Conservation (phyloP, 2,113 vertebrate genomes). For the Rhinogobius similis region DNA sequence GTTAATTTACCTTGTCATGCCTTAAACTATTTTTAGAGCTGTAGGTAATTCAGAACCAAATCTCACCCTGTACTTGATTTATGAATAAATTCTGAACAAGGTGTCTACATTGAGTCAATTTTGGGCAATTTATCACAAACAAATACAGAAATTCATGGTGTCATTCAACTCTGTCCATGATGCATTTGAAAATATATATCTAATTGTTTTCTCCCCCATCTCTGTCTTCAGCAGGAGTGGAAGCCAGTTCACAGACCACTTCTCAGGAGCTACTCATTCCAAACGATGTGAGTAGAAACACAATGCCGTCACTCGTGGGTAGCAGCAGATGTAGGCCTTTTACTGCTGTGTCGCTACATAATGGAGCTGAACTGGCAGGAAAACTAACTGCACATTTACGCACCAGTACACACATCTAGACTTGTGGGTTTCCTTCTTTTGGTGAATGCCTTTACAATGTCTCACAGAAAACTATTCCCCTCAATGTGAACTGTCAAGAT, state of each 20-base stretch:
- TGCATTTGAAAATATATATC: not conserved
- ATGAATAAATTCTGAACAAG: not conserved
- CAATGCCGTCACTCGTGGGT: not conserved
- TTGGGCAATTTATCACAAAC: not conserved
- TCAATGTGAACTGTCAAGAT: not conserved
- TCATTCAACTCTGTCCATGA: not conserved
- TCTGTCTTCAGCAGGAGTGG: conserved; percentile 76
- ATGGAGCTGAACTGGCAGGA: conserved; percentile 2
- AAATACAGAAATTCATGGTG: not conserved
- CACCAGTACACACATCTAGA: not conserved
- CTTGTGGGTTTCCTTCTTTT: not conserved
- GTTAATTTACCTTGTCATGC: too few species aligned
- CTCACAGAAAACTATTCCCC: not conserved
- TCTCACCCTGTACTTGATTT: too few species aligned
- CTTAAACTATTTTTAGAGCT: too few species aligned
- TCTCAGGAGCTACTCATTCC: conserved; percentile 97
- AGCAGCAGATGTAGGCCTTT: conserved; percentile 3
- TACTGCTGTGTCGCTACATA: not conserved
- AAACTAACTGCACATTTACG: conserved; percentile 4
- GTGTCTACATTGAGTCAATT: not conserved
- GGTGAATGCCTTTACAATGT: not conserved
- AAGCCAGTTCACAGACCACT: conserved; percentile 83
- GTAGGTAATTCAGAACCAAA: too few species aligned
- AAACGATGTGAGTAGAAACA: conserved; percentile 82
- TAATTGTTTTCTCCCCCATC: not conserved